A percentile compares a stretch with the other conserved stretches of the same genome.
Conservation (phyloP, 2,888 invertebrate genomes). For the Limenitis camilla region DNA sequence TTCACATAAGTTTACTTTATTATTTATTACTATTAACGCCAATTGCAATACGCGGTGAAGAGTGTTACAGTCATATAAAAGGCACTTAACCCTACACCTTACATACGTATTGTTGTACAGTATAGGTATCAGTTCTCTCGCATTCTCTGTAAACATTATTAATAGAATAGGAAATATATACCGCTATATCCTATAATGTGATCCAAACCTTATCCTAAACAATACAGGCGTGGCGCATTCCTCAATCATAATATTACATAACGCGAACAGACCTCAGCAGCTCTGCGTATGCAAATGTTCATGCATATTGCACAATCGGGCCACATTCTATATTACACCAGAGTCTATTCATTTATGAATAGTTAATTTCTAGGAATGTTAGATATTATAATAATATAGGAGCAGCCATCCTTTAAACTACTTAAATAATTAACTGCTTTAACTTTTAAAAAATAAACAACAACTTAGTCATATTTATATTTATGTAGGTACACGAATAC, state of each 20-base stretch:
- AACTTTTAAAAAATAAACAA: too few species aligned
- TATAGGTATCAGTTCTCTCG: too few species aligned
- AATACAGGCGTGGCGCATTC: conserved; percentile 29
- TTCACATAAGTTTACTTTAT: too few species aligned
- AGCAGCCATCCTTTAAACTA: too few species aligned
- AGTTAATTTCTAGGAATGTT: conserved; percentile 2
- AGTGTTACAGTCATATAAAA: too few species aligned
- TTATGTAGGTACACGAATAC: too few species aligned
- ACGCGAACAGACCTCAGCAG: conserved; percentile 32
- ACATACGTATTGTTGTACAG: too few species aligned
- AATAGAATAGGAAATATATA: neutral
- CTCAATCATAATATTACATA: conserved; percentile 46
- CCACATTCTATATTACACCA: conserved; percentile 14
- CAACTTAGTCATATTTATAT: too few species aligned
- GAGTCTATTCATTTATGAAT: conserved; percentile 41
- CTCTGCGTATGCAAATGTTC: conserved; percentile 47
- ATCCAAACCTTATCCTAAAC: conserved; percentile 21
- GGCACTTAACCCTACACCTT: too few species aligned
- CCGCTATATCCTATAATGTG: conserved; percentile 7
- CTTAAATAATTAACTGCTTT: too few species aligned
- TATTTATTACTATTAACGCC: too few species aligned
- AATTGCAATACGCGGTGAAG: too few species aligned
- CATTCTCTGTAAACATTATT: neutral
- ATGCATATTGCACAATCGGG: conserved; percentile 43
- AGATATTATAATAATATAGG: neutral